Conservation (phyloP, 2,113 vertebrate genomes). For the Oreochromis tanganicae region DNA sequence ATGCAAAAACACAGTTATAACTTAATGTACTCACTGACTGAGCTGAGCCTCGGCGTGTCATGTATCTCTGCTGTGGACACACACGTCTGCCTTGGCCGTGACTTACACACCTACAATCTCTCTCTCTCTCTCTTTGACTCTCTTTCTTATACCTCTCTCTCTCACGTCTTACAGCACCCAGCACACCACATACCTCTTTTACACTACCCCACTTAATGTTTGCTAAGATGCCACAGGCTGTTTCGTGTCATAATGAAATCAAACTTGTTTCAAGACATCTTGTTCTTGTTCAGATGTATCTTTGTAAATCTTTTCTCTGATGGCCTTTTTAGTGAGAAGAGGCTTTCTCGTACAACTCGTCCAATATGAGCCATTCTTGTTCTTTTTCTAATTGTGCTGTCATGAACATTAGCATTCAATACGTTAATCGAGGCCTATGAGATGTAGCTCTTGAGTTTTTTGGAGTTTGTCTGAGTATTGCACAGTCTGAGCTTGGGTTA, state of each 20-base stretch:
- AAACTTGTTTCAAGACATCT: neutral
- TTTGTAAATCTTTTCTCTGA: neutral
- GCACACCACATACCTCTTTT: neutral
- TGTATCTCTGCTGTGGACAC: neutral
- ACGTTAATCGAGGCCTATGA: neutral
- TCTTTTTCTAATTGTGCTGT: neutral
- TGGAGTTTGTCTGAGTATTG: neutral
- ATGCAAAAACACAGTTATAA: neutral
- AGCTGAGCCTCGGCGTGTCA: neutral
- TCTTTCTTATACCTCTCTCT: neutral
- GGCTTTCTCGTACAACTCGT: neutral
- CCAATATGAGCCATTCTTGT: neutral
- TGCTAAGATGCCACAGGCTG: neutral
- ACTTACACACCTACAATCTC: neutral
- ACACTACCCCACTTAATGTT: neutral
- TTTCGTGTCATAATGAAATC: neutral
- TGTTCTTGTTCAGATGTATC: neutral
- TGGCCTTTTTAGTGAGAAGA: neutral
- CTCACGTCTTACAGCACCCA: neutral
- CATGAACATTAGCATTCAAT: neutral
- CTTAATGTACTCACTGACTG: constrained; percentile 2
- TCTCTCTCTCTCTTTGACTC: neutral
- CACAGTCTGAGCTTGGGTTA: neutral
- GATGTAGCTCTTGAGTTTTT: neutral
- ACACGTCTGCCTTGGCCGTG: neutral